Evolutionary conservation across 1,140 invertebrate species (phyloP), one percentile per base, ranked within the genome.

Genomic region (Neodiprion pinetum): DNA sequence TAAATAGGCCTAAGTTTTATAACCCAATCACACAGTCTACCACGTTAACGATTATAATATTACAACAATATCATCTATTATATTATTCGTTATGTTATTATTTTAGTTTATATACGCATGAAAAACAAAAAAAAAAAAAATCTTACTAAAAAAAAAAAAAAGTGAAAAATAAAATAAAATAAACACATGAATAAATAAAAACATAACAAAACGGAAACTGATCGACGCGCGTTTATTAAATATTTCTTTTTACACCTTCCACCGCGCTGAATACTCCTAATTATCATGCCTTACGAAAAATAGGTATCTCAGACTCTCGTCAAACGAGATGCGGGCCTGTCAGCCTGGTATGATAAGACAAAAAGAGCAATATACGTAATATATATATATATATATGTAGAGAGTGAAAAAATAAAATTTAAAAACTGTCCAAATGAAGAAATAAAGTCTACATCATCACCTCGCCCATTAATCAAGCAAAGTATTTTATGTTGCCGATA

Each of bases 21-120:
- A 61, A 61, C 53, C 53, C 11, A 61, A 61, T 61, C 53, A 61
- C 53, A 40, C 11, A 61, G 53, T 61, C 53, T 61, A 61, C 53
- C 53, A 9, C 53, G 53, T 61, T 61, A 61, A 61, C n/a, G n/a
- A 61, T 14, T 61, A 61, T 61, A 61, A 8, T 61, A 61, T 61
- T 61, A 61, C n/a, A 12, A 40, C 28, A 14, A 61, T 40, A 40
- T 40, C 28, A 40, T 40, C 28, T 40, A 40, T 40, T 40, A 40
- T 61, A 61, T 40, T 40, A 40, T 61, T 14, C 53, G 53, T 61
- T 61, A 61, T 61, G 53, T 61, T 61, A 61, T 61, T 17, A 61
- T 61, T 61, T 61, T 61, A 61, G 53, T 61, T 61, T 61, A 61
- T 61, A 61, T 61, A 61, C n/a, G n/a, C n/a, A 61, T 61, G 4